Evolutionary conservation across 92 coral and sea anemone species (phyloP).

Genomic region (Porites lobata): DNA sequence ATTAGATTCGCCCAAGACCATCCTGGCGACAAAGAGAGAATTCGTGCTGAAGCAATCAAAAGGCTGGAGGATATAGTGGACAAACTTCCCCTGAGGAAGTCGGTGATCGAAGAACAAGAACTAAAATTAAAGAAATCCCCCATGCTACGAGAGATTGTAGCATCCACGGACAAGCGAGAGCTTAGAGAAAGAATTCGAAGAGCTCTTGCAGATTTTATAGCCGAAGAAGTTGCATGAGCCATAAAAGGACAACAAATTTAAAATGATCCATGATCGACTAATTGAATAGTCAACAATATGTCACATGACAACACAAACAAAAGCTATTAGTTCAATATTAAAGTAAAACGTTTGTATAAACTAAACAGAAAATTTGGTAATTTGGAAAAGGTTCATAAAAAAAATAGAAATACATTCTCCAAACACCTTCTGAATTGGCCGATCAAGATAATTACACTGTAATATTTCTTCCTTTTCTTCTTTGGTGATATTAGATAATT

Average conservation of each 20-base stretch:
- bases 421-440: neutral
- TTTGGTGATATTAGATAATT: constrained; percentile 1
- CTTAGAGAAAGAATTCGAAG: constrained; percentile 82
- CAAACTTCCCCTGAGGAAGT: constrained; percentile 84
- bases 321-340: neutral
- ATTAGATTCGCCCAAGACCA: constrained; percentile 79
- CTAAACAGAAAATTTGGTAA: neutral
- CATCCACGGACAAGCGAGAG: constrained; percentile 74
- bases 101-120: constrained; percentile 78
- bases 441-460: neutral
- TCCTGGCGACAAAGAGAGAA: constrained; percentile 78
- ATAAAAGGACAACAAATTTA: neutral
- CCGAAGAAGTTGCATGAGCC: constrained; percentile 79
- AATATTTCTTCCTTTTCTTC: neutral
- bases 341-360: constrained; percentile 26
- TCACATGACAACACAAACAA: neutral
- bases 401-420: neutral
- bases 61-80: constrained; percentile 89
- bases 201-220: constrained; percentile 90
- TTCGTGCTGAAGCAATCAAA: constrained; percentile 83
- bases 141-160: constrained; percentile 79
- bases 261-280: neutral
- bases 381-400: neutral
- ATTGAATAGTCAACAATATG: neutral
- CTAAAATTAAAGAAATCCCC: constrained; percentile 79